Conservation (phyloP, 2,888 invertebrate species). For the Pantelozetes paolii region DNA sequence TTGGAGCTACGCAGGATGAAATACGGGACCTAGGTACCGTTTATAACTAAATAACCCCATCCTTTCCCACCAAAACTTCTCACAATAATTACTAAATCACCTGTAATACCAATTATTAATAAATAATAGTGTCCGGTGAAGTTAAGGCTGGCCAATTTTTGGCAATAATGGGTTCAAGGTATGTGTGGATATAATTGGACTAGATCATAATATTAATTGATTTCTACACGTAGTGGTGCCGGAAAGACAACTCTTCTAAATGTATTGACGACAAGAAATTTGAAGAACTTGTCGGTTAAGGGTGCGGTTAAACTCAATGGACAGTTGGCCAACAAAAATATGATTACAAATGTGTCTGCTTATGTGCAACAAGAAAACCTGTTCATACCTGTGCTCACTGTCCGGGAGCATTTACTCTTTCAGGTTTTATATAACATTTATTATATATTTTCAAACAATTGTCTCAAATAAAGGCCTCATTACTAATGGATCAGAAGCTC, state of each 20-base stretch:
- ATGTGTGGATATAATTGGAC: not conserved
- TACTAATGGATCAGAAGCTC: not conserved
- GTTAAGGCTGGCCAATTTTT: not conserved
- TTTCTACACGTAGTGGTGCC: conserved; percentile 1
- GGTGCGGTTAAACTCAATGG: conserved; percentile 21
- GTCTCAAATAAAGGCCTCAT: too few relatives aligned
- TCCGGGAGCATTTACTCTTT: conserved; percentile 51
- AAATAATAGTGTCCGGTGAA: not conserved
- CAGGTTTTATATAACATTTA: conserved; percentile 28
- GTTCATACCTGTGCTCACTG: conserved; percentile 52
- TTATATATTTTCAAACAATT: too few relatives aligned
- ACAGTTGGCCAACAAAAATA: not conserved
- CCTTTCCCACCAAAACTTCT: too few relatives aligned
- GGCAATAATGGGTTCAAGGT: not conserved
- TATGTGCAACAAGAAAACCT: conserved; percentile 50
- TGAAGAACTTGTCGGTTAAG: conserved; percentile 4
- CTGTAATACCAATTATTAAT: too few relatives aligned
- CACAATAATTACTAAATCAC: too few relatives aligned
- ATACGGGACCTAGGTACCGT: too few relatives aligned
- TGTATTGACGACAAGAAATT: conserved; percentile 34
- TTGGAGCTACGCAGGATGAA: too few relatives aligned
- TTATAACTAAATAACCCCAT: too few relatives aligned
- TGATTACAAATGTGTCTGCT: conserved; percentile 20
- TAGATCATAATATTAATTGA: not conserved
- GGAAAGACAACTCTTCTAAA: conserved; percentile 36